Evolutionary conservation across 2,113 vertebrate species (phyloP).

Genomic region (Gracilinanus agilis): DNA sequence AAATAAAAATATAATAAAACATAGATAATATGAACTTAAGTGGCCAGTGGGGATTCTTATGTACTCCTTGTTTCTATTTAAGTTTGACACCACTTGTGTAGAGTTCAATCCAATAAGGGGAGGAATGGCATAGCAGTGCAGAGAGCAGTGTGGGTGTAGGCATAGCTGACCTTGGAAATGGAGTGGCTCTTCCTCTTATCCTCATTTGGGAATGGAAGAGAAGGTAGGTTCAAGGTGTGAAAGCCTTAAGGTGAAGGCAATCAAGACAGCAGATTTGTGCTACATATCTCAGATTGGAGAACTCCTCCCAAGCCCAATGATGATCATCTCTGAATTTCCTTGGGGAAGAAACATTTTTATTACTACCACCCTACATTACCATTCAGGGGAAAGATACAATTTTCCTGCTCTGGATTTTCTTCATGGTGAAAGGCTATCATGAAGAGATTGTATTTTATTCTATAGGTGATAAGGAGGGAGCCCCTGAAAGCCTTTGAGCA

Average conservation of each 20-base stretch:
- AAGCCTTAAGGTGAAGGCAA: not conserved
- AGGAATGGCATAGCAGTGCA: no score
- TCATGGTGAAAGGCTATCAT: not conserved
- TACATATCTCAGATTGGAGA: not conserved
- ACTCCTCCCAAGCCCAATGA: not conserved
- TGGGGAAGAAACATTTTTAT: not conserved
- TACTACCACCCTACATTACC: not conserved
- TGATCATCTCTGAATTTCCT: not conserved
- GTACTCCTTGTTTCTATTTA: not conserved
- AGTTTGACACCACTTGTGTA: not conserved
- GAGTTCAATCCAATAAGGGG: not conserved
- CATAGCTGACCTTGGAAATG: not conserved
- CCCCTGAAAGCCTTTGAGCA: not conserved
- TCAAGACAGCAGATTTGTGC: not conserved
- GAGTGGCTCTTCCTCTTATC: not conserved
- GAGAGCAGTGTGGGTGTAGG: no score
- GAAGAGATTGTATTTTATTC: not conserved
- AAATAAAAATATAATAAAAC: not conserved
- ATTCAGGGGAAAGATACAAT: not conserved
- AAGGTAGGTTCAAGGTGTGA: not conserved
- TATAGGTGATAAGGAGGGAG: not conserved
- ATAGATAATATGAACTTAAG: not conserved
- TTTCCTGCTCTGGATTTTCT: not conserved
- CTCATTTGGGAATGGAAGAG: not conserved
- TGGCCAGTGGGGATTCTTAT: not conserved